A percentile compares a stretch with the other conserved stretches of the same genome.
phyloP scores from a whole-genome alignment of 2,888 invertebrate genomes.

The Zygothrica quintamaculata region DNA sequence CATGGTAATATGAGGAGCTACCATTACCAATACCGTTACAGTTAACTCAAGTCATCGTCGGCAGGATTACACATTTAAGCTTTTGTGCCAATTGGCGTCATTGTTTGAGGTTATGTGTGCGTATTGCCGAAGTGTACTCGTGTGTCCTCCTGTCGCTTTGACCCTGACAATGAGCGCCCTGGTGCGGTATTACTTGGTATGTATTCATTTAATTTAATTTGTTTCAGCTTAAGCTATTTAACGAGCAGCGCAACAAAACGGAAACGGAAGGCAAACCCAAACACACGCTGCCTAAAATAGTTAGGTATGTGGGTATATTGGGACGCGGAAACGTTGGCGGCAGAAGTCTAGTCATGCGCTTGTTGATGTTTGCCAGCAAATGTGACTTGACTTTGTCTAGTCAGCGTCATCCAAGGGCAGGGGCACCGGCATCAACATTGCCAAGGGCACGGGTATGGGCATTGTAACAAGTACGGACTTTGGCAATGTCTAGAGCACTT shows the following conservation, averaged over 20 bases:
- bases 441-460: background rate
- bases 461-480: background rate
- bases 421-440: background rate
- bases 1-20: slow-evolving; percentile 2
- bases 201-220: slow-evolving; percentile 71
- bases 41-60: slow-evolving; percentile 30
- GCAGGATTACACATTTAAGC: slow-evolving; percentile 56
- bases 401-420: slow-evolving; percentile 37
- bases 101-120: slow-evolving; percentile 61
- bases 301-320: background rate
- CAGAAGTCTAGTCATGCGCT: slow-evolving; percentile 41
- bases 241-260: slow-evolving; percentile 51
- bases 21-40: slow-evolving; percentile 22
- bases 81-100: slow-evolving; percentile 63
- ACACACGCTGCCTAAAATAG: background rate
- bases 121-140: slow-evolving; percentile 31
- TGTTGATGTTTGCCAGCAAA: slow-evolving; percentile 21
- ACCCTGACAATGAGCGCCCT: slow-evolving; percentile 64
- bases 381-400: slow-evolving; percentile 43
- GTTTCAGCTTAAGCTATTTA: slow-evolving; percentile 65
- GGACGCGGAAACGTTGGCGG: slow-evolving; percentile 7
- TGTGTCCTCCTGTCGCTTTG: slow-evolving; percentile 37
- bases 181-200: slow-evolving; percentile 49
- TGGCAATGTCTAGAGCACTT: slow-evolving; percentile 2
- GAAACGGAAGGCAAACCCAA: slow-evolving; percentile 54